Evolutionary conservation across 2,797 vertebrate species (phyloP).

Genomic region (Coendou prehensilis): DNA sequence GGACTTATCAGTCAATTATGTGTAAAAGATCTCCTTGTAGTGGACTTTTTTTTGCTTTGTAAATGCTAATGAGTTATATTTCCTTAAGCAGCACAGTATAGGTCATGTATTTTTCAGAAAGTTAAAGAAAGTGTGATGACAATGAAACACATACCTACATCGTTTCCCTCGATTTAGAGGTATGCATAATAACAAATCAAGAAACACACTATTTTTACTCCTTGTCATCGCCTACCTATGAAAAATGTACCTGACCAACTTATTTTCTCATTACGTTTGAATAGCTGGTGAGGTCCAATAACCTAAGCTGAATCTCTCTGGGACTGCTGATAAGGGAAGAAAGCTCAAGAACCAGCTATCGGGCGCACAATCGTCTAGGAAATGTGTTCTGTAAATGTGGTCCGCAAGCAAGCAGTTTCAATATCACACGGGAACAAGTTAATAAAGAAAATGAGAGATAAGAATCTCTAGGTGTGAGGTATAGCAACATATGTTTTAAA

Average conservation of each 20-base stretch:
- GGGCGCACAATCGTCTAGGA: background rate
- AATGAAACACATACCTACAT: background rate
- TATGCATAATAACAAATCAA: background rate
- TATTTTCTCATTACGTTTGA: background rate
- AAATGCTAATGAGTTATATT: background rate
- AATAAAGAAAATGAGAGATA: background rate
- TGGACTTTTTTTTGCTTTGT: background rate
- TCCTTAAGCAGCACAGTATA: background rate
- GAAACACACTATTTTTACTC: background rate
- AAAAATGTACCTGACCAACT: background rate
- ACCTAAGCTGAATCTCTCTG: background rate
- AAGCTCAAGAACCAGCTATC: background rate
- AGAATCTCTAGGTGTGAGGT: background rate
- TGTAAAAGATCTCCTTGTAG: background rate
- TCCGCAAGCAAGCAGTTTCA: background rate
- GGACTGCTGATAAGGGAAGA: background rate
- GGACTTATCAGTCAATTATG: background rate
- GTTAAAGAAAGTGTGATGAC: conserved; percentile 1
- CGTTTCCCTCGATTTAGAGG: background rate
- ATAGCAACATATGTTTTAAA: background rate
- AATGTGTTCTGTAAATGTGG: background rate
- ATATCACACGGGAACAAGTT: background rate
- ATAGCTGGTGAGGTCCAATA: background rate
- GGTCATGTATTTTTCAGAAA: background rate
- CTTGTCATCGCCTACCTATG: background rate